These are phyloP conservation scores for Sisyra nigra DNA, from an alignment of 2,888 invertebrate species.

Conservation along the genomic window DNA sequence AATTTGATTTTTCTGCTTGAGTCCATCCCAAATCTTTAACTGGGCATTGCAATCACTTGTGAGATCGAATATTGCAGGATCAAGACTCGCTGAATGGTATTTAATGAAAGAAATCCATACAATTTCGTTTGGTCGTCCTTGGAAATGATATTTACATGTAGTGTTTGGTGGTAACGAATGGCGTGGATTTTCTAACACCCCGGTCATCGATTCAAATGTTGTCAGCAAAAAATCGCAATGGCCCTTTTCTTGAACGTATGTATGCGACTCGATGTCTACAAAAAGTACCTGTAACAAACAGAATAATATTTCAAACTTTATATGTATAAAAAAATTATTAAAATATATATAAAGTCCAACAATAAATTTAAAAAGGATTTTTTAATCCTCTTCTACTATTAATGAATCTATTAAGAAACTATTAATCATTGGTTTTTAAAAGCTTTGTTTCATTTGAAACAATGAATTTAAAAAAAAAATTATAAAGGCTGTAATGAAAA, in stretches of 20 bases:
- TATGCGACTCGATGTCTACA: constrained; percentile 59
- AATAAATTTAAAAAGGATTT: too few relatives aligned
- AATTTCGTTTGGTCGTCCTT: constrained; percentile 57
- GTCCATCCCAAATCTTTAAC: constrained; percentile 61
- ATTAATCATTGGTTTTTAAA: too few relatives aligned
- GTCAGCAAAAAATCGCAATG: constrained; percentile 63
- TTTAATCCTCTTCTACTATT: too few relatives aligned
- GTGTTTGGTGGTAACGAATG: constrained; percentile 70
- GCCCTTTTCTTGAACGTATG: constrained; percentile 54
- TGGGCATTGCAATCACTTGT: constrained; percentile 56
- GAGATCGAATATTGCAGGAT: constrained; percentile 46
- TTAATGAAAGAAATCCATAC: constrained; percentile 75
- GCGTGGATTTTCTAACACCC: constrained; percentile 55
- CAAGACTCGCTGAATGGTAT: constrained; percentile 56
- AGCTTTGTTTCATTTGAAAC: too few relatives aligned
- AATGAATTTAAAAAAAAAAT: too few relatives aligned
- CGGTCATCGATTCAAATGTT: constrained; percentile 56
- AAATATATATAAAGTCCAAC: too few relatives aligned
- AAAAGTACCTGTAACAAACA: constrained; percentile 41
- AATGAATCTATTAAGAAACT: too few relatives aligned
- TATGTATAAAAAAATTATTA: too few relatives aligned
- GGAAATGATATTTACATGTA: constrained; percentile 64
- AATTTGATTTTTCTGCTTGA: constrained; percentile 22
- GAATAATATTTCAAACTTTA: constrained; percentile 6
- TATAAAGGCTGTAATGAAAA: too few relatives aligned